These are phyloP conservation scores for Megalurothrips usitatus DNA, from an alignment of 2,888 invertebrate genomes.

Conservation along the genomic window DNA sequence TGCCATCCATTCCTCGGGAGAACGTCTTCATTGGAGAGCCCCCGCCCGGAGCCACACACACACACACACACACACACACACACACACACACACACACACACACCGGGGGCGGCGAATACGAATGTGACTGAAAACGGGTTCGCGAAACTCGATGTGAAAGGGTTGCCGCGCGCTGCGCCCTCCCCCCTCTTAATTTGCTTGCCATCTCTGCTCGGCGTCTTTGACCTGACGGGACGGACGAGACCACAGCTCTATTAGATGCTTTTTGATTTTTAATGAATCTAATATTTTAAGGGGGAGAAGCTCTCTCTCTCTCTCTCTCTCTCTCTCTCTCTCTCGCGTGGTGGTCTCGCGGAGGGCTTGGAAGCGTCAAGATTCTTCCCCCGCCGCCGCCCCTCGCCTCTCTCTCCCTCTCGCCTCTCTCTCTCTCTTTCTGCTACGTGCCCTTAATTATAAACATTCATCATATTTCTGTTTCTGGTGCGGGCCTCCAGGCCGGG, in stretches of 20 bases:
- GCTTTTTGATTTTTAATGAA: constrained; percentile 25
- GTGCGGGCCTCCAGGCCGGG: not conserved
- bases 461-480: constrained; percentile 25
- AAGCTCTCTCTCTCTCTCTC: not conserved
- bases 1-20: no score
- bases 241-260: constrained; percentile 12
- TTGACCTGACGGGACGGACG: not conserved
- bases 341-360: not conserved
- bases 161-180: not conserved
- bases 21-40: no score
- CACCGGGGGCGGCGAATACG: no score
- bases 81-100: no score
- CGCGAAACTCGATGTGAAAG: no score
- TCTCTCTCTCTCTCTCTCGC: no score
- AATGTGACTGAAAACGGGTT: no score
- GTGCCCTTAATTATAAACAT: constrained; percentile 25
- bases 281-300: constrained; percentile 21
- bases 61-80: no score
- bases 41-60: no score
- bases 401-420: not conserved
- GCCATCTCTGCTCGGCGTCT: not conserved
- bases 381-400: not conserved
- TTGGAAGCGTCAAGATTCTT: not conserved
- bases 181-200: not conserved
- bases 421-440: not conserved